These are phyloP conservation scores for Babylonia areolata DNA, from an alignment of 1,140 invertebrate species.

Conservation along the genomic window DNA sequence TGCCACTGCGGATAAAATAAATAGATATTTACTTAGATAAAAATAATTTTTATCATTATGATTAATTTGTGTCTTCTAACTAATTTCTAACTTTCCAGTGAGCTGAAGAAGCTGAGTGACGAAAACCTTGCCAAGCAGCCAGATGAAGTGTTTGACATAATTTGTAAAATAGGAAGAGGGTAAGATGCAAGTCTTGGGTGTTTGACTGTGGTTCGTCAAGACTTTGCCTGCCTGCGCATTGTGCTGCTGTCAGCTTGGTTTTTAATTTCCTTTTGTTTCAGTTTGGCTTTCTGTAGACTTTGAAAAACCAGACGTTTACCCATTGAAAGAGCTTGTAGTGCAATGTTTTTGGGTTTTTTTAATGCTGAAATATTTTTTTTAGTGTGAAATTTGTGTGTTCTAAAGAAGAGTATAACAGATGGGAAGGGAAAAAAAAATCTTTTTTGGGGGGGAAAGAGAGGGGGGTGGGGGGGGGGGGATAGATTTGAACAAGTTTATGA, in stretches of 20 bases:
- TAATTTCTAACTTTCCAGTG: constrained; percentile 53
- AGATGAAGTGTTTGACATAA: constrained; percentile 77
- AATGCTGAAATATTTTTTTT: too few relatives aligned
- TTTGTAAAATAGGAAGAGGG: constrained; percentile 76
- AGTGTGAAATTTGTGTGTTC: too few relatives aligned
- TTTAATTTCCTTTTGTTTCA: constrained; percentile 11
- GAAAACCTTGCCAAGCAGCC: constrained; percentile 74
- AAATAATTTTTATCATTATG: too few relatives aligned
- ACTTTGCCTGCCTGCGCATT: constrained; percentile 10
- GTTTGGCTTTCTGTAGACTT: background rate
- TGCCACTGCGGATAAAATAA: too few relatives aligned
- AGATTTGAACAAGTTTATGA: too few relatives aligned
- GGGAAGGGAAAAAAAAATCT: too few relatives aligned
- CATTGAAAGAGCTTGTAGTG: background rate
- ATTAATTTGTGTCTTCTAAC: background rate
- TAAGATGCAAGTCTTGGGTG: constrained; percentile 52
- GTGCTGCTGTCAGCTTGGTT: constrained; percentile 13
- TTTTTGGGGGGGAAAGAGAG: too few relatives aligned
- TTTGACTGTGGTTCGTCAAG: background rate
- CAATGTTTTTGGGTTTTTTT: too few relatives aligned
- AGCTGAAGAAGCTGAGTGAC: constrained; percentile 74
- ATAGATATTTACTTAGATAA: too few relatives aligned
- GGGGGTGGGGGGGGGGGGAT: too few relatives aligned
- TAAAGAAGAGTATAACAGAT: too few relatives aligned
- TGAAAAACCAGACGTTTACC: constrained; percentile 23